Base-by-base conservation (phyloP, 1,140 invertebrate genomes). In the Oryzaephilus surinamensis region DNA sequence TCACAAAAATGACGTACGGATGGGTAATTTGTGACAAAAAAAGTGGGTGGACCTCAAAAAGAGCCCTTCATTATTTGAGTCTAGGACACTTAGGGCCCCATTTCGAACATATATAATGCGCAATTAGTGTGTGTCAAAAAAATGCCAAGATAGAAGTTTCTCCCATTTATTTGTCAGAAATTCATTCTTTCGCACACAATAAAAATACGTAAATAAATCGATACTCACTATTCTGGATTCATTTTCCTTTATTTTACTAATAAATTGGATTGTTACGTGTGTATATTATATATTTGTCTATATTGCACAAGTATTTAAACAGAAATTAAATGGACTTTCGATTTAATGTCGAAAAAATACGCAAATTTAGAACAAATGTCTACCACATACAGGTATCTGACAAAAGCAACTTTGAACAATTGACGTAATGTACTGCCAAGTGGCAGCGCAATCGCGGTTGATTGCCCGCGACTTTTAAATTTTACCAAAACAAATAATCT, bases 191-290 rank as follows among this genome's bases (percentile, higher is more conserved):
- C 21, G n/a, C 37, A 27, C 20, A 28, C 23, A 43, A 44, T 43
- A 27, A 33, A 48, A 51, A 54, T 42, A 24, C 32, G 32, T 43
- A 46, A 45, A 47, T 35, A 51, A 58, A 60, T 59, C 57, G 50
- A 60, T 60, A 62, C 60, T 62, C 43, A 62, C 60, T 62, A 62
- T 51, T 62, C 60, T 3, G 60, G 60, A 60, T 62, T 59, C 60
- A 62, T 62, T 48, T 48, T 57, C 34, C 18, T 11, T 4, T 31
- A 19, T 26, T 44, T 44, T 31, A 31, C 10, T 38, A 20, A 24
- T 24, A 24, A 24, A 24, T 24, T n/a, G 8, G 11, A 24, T 7
- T 24, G 8, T 10, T 4, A 7, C 23, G 10, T 24, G 11, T n/a
- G 10, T 24, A 24, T n/a, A 24, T 24, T 24, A 24, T n/a, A n/a